These are phyloP conservation scores for Cynopterus brachyotis DNA, from an alignment of 2,113 vertebrate species.

Conservation along the genomic window DNA sequence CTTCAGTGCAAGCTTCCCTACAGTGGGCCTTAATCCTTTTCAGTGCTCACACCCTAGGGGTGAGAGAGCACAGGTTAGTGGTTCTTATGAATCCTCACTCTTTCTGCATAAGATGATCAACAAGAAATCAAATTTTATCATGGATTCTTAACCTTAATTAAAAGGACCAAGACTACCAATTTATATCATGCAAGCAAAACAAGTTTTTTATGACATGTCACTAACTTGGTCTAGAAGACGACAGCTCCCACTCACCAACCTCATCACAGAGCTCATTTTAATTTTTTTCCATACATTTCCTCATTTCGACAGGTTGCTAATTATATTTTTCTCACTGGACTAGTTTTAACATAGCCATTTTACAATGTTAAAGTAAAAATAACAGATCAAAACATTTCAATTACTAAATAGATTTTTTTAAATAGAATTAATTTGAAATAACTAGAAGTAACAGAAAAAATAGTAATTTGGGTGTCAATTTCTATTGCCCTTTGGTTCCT, in stretches of 20 bases:
- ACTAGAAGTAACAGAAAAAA: neutral
- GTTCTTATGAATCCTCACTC: slow-evolving; percentile 38
- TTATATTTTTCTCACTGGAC: slow-evolving; percentile 26
- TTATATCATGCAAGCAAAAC: neutral
- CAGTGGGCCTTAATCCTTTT: slow-evolving; percentile 76
- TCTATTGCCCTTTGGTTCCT: neutral
- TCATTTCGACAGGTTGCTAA: neutral
- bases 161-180: slow-evolving; percentile 52
- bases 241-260: neutral
- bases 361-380: neutral
- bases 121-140: slow-evolving; percentile 60
- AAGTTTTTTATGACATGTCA: neutral
- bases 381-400: neutral
- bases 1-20: slow-evolving; percentile 65
- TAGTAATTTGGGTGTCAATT: neutral
- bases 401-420: neutral
- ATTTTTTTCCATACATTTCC: neutral
- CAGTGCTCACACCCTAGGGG: slow-evolving; percentile 46
- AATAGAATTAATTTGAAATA: neutral
- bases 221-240: neutral
- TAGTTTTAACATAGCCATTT: neutral
- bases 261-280: neutral
- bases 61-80: slow-evolving; percentile 67
- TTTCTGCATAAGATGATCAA: slow-evolving; percentile 35
- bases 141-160: slow-evolving; percentile 38